These are phyloP conservation scores for Hoplostethus atlanticus DNA, from an alignment of 2,797 vertebrate genomes.

Conservation along the genomic window DNA sequence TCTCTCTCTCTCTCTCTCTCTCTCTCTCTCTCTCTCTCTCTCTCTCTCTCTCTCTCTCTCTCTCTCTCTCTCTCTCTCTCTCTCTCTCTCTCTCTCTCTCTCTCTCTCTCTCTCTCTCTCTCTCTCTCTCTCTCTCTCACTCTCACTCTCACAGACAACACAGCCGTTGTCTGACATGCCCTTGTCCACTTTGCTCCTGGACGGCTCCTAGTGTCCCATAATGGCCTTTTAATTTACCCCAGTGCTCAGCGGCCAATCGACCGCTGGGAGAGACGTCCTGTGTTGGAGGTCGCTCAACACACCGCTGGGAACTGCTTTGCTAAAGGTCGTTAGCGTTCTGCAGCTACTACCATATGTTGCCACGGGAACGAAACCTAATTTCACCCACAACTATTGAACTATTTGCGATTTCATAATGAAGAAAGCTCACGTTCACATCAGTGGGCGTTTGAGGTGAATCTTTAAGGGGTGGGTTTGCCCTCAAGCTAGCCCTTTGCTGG, in stretches of 20 bases:
- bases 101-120: not conserved
- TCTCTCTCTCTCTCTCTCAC: not conserved
- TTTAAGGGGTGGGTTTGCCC: slow-evolving; percentile 35
- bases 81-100: too few relatives aligned
- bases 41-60: not conserved
- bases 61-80: not conserved
- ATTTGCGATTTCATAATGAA: not conserved
- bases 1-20: not conserved
- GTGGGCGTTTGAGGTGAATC: slow-evolving; percentile 1
- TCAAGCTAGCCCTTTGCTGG: slow-evolving; percentile 39
- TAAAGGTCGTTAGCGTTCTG: slow-evolving; percentile 35
- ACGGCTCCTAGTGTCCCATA: slow-evolving; percentile 65
- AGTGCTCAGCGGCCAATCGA: slow-evolving; percentile 65
- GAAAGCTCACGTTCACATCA: not conserved
- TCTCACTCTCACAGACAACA: slow-evolving; percentile 31
- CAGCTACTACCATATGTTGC: slow-evolving; percentile 11
- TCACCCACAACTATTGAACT: not conserved
- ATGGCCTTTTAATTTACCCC: slow-evolving; percentile 78
- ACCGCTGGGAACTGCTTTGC: slow-evolving; percentile 25
- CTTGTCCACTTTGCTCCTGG: slow-evolving; percentile 63
- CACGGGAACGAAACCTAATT: slow-evolving; percentile 7
- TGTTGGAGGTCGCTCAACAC: slow-evolving; percentile 62
- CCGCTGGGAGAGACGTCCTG: slow-evolving; percentile 44
- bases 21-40: too few relatives aligned
- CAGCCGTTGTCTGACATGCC: slow-evolving; percentile 45